phyloP scores from a whole-genome alignment of 2,797 vertebrate species.

The Pteronotus mesoamericanus region DNA sequence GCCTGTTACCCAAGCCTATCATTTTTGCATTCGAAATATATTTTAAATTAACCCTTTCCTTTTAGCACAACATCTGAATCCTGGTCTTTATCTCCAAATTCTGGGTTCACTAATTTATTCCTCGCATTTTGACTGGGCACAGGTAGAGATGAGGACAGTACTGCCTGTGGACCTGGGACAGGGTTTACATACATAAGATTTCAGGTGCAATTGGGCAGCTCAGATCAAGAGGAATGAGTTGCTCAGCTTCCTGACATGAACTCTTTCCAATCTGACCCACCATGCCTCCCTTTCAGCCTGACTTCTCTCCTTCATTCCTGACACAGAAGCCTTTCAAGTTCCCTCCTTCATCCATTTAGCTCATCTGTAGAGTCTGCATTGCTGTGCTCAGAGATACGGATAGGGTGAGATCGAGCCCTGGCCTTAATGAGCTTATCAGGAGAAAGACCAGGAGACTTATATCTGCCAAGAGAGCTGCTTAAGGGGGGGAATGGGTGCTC shows the following conservation, averaged over 20 bases:
- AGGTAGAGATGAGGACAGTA: neutral
- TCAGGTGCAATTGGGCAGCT: neutral
- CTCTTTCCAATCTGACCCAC: neutral
- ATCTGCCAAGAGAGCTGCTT: neutral
- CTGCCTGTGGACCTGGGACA: accelerated
- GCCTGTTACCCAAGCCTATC: neutral
- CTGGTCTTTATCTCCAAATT: neutral
- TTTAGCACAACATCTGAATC: neutral
- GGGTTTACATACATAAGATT: neutral
- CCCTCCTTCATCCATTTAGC: neutral
- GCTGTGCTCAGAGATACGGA: neutral
- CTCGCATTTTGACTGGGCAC: neutral
- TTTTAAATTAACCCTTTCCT: neutral
- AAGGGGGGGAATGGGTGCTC: neutral
- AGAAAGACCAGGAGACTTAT: neutral
- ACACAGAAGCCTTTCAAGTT: neutral
- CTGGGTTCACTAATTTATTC: neutral
- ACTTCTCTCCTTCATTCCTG: neutral
- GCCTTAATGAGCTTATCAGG: neutral
- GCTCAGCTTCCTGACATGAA: neutral
- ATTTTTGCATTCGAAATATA: neutral
- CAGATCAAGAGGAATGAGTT: neutral
- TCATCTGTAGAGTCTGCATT: neutral
- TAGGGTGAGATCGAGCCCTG: neutral
- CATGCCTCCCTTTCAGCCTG: neutral